Conservation (phyloP, 2,797 vertebrate genomes). For the Amphiprion clarkii region DNA sequence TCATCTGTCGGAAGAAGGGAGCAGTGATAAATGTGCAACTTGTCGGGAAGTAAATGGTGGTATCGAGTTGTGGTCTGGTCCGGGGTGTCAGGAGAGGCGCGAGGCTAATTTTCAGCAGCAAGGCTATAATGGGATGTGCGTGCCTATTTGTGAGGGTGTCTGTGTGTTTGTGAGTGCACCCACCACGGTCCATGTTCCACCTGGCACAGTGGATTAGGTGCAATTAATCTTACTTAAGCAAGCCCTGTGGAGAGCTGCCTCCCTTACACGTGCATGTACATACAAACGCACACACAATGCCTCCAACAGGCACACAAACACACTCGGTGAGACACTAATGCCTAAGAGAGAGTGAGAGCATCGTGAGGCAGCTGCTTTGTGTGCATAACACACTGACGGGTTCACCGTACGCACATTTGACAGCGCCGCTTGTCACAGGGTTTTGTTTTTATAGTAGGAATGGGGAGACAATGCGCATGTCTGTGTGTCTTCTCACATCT, state of each 20-base stretch:
- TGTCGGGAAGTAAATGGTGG: conserved; percentile 77
- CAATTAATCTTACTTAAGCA: conserved; percentile 88
- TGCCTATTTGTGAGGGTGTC: conserved; percentile 58
- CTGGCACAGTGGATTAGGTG: conserved; percentile 85
- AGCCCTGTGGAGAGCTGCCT: conserved; percentile 71
- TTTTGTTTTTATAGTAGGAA: conserved; percentile 61
- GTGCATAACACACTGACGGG: conserved; percentile 53
- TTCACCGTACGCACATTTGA: conserved; percentile 72
- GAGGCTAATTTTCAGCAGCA: conserved; percentile 77
- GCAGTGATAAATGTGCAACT: conserved; percentile 79
- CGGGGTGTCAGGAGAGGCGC: conserved; percentile 68
- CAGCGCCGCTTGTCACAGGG: conserved; percentile 55
- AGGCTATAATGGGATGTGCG: conserved; percentile 77
- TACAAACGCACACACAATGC: conserved; percentile 24
- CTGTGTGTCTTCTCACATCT: conserved; percentile 24
- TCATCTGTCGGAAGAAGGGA: conserved; percentile 55
- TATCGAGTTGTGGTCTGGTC: conserved; percentile 77
- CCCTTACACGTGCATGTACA: conserved; percentile 31
- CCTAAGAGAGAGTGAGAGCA: conserved; percentile 29
- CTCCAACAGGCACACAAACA: conserved; percentile 41
- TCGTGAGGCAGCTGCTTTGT: conserved; percentile 57
- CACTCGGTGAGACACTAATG: conserved; percentile 24
- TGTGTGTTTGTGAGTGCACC: conserved; percentile 62
- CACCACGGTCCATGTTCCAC: conserved; percentile 74
- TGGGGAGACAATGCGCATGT: conserved; percentile 33